Percentiles rank a stretch among this genome's conserved stretches.
phyloP scores from a whole-genome alignment of 2,888 invertebrate genomes.

The Elmis aenea region DNA sequence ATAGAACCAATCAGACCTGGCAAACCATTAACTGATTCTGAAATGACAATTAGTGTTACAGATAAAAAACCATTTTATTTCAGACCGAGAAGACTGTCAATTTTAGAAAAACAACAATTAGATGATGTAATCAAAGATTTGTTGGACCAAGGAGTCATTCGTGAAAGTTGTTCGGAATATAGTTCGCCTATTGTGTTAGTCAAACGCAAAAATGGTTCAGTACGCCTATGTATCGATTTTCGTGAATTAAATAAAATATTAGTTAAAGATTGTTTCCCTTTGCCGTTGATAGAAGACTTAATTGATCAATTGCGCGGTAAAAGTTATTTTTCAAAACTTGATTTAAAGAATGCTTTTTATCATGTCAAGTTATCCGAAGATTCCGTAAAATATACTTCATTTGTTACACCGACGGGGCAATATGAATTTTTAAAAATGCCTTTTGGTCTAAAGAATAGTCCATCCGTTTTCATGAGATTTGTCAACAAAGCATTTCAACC shows the following conservation, averaged over 20 bases:
- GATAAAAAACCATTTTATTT: too few species aligned
- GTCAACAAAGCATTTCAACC: too few species aligned
- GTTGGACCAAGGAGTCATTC: slow-evolving; percentile 12
- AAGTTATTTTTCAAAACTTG: slow-evolving; percentile 7
- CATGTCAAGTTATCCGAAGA: slow-evolving; percentile 7
- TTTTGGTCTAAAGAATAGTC: too few species aligned
- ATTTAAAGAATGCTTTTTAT: slow-evolving; percentile 11
- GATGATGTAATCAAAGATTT: slow-evolving; percentile 18
- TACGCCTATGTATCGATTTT: slow-evolving; percentile 1
- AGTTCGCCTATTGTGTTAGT: slow-evolving; percentile 6
- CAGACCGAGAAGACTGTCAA: too few species aligned
- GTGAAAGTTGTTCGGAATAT: slow-evolving; percentile 3
- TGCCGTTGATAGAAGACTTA: slow-evolving; percentile 19
- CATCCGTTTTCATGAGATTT: too few species aligned
- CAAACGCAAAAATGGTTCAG: slow-evolving; percentile 1
- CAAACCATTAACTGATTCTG: too few species aligned
- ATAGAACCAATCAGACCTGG: too few species aligned
- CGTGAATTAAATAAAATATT: slow-evolving; percentile 7
- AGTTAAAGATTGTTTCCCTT: slow-evolving; percentile 15
- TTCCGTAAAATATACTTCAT: too few species aligned
- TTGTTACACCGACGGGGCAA: background rate
- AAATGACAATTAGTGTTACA: too few species aligned
- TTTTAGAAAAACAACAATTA: too few species aligned
- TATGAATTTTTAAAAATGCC: slow-evolving; percentile 1
- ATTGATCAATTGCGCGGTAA: slow-evolving; percentile 9